phyloP scores from a whole-genome alignment of 1,140 invertebrate genomes.

The Ceratina calcarata region DNA sequence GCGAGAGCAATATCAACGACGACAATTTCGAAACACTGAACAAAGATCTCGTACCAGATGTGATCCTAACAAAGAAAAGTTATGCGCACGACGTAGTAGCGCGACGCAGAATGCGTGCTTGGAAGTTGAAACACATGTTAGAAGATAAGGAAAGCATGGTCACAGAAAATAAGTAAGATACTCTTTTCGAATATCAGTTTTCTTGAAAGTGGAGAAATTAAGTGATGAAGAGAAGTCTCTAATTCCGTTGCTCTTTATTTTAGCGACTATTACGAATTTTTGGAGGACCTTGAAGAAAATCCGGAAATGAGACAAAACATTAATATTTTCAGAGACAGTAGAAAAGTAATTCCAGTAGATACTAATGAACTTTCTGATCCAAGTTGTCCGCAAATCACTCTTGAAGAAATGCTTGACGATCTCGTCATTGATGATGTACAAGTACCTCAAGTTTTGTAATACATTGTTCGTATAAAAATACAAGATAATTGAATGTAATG shows the following conservation, averaged over 20 bases:
- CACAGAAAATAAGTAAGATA: constrained; percentile 86
- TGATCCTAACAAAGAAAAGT: constrained; percentile 96
- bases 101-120: constrained; percentile 88
- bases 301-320: constrained; percentile 92
- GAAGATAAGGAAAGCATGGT: constrained; percentile 85
- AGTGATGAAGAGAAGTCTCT: background rate
- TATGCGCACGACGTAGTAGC: constrained; percentile 87
- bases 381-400: constrained; percentile 90
- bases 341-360: constrained; percentile 85
- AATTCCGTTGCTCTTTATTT: constrained; percentile 55
- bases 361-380: constrained; percentile 83
- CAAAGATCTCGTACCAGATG: constrained; percentile 89
- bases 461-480: background rate
- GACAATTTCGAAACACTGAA: constrained; percentile 91
- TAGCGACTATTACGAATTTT: constrained; percentile 96
- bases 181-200: too few species aligned
- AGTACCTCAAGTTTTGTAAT: constrained; percentile 81
- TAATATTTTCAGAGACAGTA: constrained; percentile 93
- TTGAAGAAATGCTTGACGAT: constrained; percentile 99
- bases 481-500: background rate
- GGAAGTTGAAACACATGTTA: constrained; percentile 95
- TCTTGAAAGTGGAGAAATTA: too few species aligned
- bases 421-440: constrained; percentile 89
- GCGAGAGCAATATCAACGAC: constrained; percentile 95
- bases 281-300: constrained; percentile 99